These are phyloP conservation scores for Leptopilina clavipes DNA, from an alignment of 1,140 invertebrate genomes.

Conservation along the genomic window DNA sequence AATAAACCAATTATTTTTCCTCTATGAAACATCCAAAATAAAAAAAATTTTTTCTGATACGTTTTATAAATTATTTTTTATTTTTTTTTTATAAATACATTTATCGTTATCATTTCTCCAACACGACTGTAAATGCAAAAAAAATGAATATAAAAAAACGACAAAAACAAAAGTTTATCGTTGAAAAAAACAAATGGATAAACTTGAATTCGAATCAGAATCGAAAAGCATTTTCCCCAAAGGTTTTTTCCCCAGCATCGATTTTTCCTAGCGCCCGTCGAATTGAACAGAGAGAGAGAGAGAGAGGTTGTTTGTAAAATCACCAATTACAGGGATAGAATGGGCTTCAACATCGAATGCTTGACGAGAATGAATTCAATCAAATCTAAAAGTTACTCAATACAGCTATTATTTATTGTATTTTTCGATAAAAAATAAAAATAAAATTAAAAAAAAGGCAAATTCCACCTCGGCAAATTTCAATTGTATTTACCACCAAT, in stretches of 20 bases:
- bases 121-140: not conserved
- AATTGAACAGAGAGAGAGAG: conserved; percentile 13
- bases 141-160: not conserved
- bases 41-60: not conserved
- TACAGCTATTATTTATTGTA: not conserved
- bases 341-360: not conserved
- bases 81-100: not conserved
- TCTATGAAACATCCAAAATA: not conserved
- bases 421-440: not conserved
- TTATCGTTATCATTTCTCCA: not conserved
- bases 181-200: not conserved
- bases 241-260: not conserved
- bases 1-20: not conserved
- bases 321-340: conserved; percentile 10
- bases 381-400: conserved; percentile 3
- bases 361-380: conserved; percentile 7
- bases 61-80: not conserved
- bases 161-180: not conserved
- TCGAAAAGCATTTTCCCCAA: conserved; percentile 20
- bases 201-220: not conserved
- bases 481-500: not conserved
- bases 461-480: not conserved
- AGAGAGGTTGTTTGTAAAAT: conserved; percentile 25
- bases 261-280: conserved; percentile 4
- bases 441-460: not conserved